These are phyloP conservation scores for Setophaga petechia DNA, from an alignment of 2,113 vertebrate species.

Conservation along the genomic window DNA sequence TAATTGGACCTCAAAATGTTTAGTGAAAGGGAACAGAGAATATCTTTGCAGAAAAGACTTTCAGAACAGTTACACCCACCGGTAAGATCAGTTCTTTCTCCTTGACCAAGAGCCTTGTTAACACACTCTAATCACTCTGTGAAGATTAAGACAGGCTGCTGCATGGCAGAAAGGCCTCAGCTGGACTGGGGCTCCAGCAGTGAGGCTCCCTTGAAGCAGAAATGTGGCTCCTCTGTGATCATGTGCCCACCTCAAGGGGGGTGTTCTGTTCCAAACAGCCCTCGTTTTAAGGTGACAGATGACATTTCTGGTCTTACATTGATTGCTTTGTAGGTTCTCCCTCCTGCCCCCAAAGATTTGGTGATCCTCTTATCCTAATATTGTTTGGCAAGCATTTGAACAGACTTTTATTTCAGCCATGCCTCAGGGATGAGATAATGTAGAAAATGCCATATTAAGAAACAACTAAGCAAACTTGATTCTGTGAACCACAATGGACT, in stretches of 20 bases:
- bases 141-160: not conserved
- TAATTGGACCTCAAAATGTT: not conserved
- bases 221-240: not conserved
- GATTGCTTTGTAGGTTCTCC: not conserved
- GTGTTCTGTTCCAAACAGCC: not conserved
- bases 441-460: conserved; percentile 7
- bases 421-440: conserved; percentile 38
- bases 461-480: not conserved
- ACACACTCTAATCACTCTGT: rapidly evolving
- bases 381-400: conserved; percentile 31
- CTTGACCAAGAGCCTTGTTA: not conserved
- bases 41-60: not conserved
- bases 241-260: rapidly evolving
- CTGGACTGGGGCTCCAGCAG: not conserved
- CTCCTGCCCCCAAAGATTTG: not conserved
- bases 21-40: not conserved
- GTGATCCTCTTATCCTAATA: conserved; percentile 21
- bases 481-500: conserved; percentile 13
- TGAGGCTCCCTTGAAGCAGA: not conserved
- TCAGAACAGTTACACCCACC: not conserved
- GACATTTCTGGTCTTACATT: not conserved
- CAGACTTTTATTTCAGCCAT: conserved; percentile 41
- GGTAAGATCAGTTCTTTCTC: not conserved
- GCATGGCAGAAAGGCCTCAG: not conserved
- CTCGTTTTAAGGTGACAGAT: not conserved